Percentiles rank a stretch among this genome's conserved stretches.
phyloP scores from a whole-genome alignment of 2,888 invertebrate species.

The Caenorhabditis doughertyi region DNA sequence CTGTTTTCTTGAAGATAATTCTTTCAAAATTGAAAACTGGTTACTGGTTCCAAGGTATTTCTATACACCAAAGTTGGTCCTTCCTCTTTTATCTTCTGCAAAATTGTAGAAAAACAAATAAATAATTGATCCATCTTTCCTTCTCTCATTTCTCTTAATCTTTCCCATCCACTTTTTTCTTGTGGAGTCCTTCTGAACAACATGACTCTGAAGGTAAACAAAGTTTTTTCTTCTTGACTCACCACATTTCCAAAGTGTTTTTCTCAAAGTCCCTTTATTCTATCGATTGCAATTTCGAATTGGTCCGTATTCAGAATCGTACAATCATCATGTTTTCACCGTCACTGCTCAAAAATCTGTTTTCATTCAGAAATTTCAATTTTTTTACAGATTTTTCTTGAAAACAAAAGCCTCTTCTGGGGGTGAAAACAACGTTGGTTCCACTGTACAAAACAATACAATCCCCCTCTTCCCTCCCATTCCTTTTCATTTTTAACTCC shows the following conservation, averaged over 20 bases:
- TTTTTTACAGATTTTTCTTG: slow-evolving; percentile 4
- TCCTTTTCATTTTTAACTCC: background rate
- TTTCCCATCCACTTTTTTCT: too few relatives aligned
- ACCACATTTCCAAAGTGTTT: background rate
- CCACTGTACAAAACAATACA: slow-evolving; percentile 53
- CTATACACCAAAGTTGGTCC: background rate
- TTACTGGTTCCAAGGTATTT: background rate
- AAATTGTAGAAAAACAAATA: slow-evolving; percentile 17
- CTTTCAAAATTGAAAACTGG: background rate
- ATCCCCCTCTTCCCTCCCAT: background rate
- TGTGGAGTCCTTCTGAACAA: slow-evolving; percentile 28
- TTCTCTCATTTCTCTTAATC: background rate
- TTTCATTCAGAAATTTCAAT: background rate
- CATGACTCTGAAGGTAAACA: slow-evolving; percentile 26
- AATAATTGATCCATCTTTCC: slow-evolving; percentile 46
- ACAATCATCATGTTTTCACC: background rate
- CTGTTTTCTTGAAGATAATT: background rate
- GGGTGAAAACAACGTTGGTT: slow-evolving; percentile 20
- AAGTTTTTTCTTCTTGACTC: slow-evolving; percentile 29
- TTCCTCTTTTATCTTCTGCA: background rate
- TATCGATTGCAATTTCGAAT: background rate
- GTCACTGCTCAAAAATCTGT: background rate
- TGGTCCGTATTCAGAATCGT: background rate
- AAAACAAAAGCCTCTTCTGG: slow-evolving; percentile 14
- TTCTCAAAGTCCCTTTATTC: background rate